Base-by-base conservation (phyloP, 1,140 invertebrate species). In the Neelides sp. region DNA sequence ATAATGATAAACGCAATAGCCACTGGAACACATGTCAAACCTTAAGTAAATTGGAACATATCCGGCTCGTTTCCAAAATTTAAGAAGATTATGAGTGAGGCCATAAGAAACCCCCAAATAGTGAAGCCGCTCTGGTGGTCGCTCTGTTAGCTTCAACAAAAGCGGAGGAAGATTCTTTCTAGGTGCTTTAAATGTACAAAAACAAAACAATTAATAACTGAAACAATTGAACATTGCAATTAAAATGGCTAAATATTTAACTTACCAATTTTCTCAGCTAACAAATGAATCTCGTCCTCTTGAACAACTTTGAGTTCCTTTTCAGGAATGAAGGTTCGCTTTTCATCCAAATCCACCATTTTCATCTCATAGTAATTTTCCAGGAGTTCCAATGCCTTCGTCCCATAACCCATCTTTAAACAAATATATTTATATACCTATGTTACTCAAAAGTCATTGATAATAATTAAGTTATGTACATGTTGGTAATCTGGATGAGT, bases 401-500 rank as follows among this genome's bases (percentile, higher is more conserved):
- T 78, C 5, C 94, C 94, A 68, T 98, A 98, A 8, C 94, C 93
- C 88, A 95, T 96, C 78, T 89, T 64, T 50, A 70, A 68, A 53
- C 41, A 50, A 54, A 63, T n/a, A n/a, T 41, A 44, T 28, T 50
- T 34, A 49, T 8, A 55, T 40, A 23, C 30, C 5, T 45, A 24
- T 57, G 23, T 22, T 17, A 44, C 45, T 41, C 28, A 23, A 13
- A 30, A 46, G 5, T 43, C 49, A 24, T 27, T 41, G 23, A 37
- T 37, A 47, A 15, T 45, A 37, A 12, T 32, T 32, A 44, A 27
- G 40, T 13, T 57, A 55, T 68, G 66, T 72, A 88, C 85, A 57
- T 81, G 73, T 71, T 97, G 92, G 69, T 96, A 97, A 59, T 96
- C 89, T 0, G 96, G 95, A 78, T 99, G 93, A 2, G 94, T 97